Base-by-base conservation (phyloP, 2,113 vertebrate genomes). In the Antennarius striatus region DNA sequence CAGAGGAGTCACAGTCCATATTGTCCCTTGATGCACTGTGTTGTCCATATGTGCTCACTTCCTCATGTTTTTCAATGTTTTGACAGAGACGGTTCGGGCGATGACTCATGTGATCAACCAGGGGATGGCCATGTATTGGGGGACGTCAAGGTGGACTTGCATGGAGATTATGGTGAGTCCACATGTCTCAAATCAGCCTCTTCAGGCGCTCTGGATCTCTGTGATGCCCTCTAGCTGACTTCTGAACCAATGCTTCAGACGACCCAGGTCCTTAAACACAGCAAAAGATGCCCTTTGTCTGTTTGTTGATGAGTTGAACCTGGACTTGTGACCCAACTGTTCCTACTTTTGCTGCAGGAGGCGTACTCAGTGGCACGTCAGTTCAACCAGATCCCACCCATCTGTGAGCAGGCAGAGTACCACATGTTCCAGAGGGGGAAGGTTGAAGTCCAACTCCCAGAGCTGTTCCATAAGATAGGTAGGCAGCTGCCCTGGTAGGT, bases 391-490 rank as follows among this genome's bases (percentile, higher is more conserved):
- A 98, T 98, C 78, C 96, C 96, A 0, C 97, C 97, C 0, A 98
- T 98, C 90, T 99, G 97, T 0, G 97, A 99, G 91, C 97, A 99
- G 86, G 96, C 97, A 0, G 97, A 99, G 88, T 99, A 99, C 86
- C 97, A 99, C 92, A 96, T 99, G 95, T 99, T 99, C 89, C 96
- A 99, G 91, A 92, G 97, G 29, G 97, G 98, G 92, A 99, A 99
- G 71, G 97, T 99, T 64, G 97, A 98, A 83, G 97, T 98, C 59
- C 97, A 99, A 89, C 94, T 99, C 9, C 97, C 97, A 0, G 96
- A 99, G 88, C 95, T 99, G 68, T 99, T 98, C 91, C 96, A 99
- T 88, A 99, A 99, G 89, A 99, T 98, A 51, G 97, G 97, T 98
- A 56, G 80, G 88, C 28, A n/a, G 10, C 22, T 22, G 22, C 22